These are phyloP conservation scores for Polydrusus cervinus DNA, from an alignment of 2,888 invertebrate genomes.

Conservation along the genomic window DNA sequence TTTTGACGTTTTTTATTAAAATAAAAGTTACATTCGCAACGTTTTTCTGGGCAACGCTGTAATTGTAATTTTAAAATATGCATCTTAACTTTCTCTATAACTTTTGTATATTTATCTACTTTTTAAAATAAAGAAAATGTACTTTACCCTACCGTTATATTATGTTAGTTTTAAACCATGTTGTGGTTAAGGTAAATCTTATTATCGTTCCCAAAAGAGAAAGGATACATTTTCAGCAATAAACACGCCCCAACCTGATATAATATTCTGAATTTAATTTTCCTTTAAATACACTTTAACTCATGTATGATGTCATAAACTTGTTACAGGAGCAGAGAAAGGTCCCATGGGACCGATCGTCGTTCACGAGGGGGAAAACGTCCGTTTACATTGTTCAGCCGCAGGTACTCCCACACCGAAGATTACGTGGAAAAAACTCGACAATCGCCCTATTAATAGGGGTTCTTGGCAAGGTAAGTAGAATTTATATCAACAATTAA, in stretches of 20 bases:
- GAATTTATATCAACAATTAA: neutral
- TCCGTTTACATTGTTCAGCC: slow-evolving; percentile 87
- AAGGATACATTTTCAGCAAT: neutral
- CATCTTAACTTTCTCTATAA: too few relatives aligned
- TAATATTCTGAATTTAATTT: slow-evolving; percentile 15
- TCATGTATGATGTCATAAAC: slow-evolving; percentile 12
- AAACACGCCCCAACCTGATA: neutral
- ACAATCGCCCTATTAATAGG: slow-evolving; percentile 77
- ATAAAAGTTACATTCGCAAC: too few relatives aligned
- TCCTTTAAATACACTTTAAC: slow-evolving; percentile 4
- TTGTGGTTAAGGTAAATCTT: neutral
- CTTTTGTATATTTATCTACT: too few relatives aligned
- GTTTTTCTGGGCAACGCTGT: too few relatives aligned
- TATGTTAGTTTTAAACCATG: neutral
- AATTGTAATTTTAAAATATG: too few relatives aligned
- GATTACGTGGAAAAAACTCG: slow-evolving; percentile 84
- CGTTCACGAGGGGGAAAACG: slow-evolving; percentile 86
- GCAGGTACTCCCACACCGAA: slow-evolving; percentile 85
- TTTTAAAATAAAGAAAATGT: too few relatives aligned
- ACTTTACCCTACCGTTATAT: too few relatives aligned
- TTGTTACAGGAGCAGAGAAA: slow-evolving; percentile 56
- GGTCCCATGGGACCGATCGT: slow-evolving; percentile 74
- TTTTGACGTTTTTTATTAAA: too few relatives aligned
- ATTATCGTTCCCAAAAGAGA: neutral
- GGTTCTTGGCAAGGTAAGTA: slow-evolving; percentile 79